Percentiles rank a stretch among this genome's conserved stretches.
phyloP scores from a whole-genome alignment of 2,113 vertebrate species.

The Paratilapia polleni region DNA sequence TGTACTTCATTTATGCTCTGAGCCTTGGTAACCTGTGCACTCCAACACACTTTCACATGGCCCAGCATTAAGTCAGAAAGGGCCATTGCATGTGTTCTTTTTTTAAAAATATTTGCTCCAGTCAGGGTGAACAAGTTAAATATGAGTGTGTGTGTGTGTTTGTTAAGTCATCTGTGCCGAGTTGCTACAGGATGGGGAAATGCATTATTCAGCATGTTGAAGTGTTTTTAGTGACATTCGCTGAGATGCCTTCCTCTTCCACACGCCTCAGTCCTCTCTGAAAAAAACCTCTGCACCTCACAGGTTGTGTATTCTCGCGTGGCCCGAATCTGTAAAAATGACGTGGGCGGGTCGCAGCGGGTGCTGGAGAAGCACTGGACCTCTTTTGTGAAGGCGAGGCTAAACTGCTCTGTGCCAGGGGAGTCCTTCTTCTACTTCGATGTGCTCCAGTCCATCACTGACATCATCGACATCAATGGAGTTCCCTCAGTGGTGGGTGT shows the following conservation, averaged over 20 bases:
- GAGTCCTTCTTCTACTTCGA: conserved; percentile 99
- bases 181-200: conserved; percentile 58
- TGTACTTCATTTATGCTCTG: conserved; percentile 45
- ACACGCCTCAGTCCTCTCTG: conserved; percentile 29
- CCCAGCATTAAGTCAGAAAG: background rate
- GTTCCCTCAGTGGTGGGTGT: conserved; percentile 91
- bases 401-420: conserved; percentile 96
- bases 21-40: conserved; percentile 65
- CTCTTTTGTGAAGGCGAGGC: conserved; percentile 94
- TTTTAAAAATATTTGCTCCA: conserved; percentile 14
- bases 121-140: conserved; percentile 40
- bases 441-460: conserved; percentile 95
- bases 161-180: conserved; percentile 41
- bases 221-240: conserved; percentile 65
- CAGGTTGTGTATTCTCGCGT: conserved; percentile 98
- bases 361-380: conserved; percentile 99
- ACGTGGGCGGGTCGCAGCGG: conserved; percentile 96
- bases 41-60: conserved; percentile 12
- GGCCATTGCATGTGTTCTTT: background rate
- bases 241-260: conserved; percentile 38
- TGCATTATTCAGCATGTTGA: conserved; percentile 74
- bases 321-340: conserved; percentile 98
- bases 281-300: conserved; percentile 8
- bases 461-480: conserved; percentile 93
- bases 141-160: conserved; percentile 30